Percentiles rank a stretch among this genome's conserved stretches.
Conservation (phyloP, 2,113 vertebrate genomes). For the Fulica atra region DNA sequence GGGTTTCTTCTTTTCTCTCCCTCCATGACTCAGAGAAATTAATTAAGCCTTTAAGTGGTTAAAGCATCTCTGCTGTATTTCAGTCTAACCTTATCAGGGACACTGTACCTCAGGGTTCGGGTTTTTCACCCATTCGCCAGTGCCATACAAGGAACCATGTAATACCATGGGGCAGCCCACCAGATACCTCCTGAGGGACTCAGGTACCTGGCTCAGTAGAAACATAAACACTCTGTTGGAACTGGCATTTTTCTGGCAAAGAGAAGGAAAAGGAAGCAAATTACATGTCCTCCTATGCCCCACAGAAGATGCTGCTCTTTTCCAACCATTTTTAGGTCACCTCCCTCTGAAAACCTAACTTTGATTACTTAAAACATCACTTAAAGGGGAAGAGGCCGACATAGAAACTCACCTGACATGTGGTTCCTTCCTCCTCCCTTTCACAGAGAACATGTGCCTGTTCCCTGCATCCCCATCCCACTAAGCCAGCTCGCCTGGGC, state of each 20-base stretch:
- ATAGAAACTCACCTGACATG: not conserved
- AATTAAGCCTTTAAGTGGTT: not conserved
- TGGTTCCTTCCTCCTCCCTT: not conserved
- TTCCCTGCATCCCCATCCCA: not conserved
- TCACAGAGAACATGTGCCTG: accelerated
- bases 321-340: not conserved
- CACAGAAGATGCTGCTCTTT: not conserved
- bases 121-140: not conserved
- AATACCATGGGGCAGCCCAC: not conserved
- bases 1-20: not conserved
- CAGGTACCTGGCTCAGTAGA: not conserved
- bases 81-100: not conserved
- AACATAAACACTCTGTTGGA: not conserved
- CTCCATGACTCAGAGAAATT: not conserved
- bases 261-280: not conserved
- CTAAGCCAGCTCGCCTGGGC: not conserved
- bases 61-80: not conserved
- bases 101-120: not conserved
- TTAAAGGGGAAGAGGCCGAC: not conserved
- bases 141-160: not conserved
- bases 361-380: not conserved
- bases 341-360: not conserved
- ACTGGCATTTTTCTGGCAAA: not conserved
- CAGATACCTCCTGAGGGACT: not conserved
- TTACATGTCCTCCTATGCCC: not conserved